Evolutionary conservation across 2,888 invertebrate species (phyloP), one percentile per base, ranked within the genome.

Genomic region (Eutolmus rufibarbis): DNA sequence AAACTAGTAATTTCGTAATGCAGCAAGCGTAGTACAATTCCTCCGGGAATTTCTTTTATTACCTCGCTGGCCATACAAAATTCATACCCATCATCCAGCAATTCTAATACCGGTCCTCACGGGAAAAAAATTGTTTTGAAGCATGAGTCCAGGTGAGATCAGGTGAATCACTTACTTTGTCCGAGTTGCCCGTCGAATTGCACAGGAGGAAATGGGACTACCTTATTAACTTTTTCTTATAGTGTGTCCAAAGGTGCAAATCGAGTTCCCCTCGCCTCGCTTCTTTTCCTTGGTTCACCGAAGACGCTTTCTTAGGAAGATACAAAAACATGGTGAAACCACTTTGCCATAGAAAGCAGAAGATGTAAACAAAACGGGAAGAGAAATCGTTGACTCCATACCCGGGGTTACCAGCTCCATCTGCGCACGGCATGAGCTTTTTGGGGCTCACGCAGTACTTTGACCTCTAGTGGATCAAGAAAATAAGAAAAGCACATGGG

Each of bases 311-410:
- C 66, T 66, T 66, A 66, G 28, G n/a, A 28, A 66, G 28, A 28
- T 66, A 76, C 76, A 76, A 78, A 78, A 78, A 78, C 78, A 78
- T 78, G 78, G 7, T 28, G 37, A 78, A 43, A 23, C 43, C 78
- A 43, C 40, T 78, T 43, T 46, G 37, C 46, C 78, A 43, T 78
- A 43, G 78, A 78, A 78, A 43, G 78, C 40, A 78, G 78, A 78
- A 78, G 78, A 78, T 78, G 78, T 78, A 78, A 78, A 78, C 78
- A 78, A 78, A 78, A 78, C 78, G 78, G 78, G 78, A 78, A 78
- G 28, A 78, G 78, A 23, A 78, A 78, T 23, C 78, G 37, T 78
- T 78, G 78, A 78, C 78, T 40, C 78, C 46, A 23, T 0, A 0
- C 1, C 4, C 40, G 28, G 78, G n/a, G 78, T 78, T 78, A 5